phyloP scores from a whole-genome alignment of 2,797 vertebrate genomes.

The Phalanger gymnotis region DNA sequence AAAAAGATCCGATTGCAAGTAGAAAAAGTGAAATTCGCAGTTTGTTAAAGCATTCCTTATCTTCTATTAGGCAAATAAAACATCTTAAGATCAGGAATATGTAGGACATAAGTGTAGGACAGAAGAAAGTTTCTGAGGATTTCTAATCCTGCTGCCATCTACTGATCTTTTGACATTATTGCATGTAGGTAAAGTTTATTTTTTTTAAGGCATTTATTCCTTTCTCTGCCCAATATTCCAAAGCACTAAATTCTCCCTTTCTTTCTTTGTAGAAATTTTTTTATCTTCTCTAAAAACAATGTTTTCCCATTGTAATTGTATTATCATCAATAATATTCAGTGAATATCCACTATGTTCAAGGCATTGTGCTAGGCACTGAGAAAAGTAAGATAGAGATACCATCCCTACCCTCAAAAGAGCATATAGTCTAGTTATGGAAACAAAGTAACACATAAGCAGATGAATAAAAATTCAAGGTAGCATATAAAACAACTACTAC shows the following conservation, averaged over 20 bases:
- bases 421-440: not conserved
- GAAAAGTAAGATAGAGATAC: not conserved
- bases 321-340: not conserved
- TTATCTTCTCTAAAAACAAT: not conserved
- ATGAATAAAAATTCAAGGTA: not conserved
- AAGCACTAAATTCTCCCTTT: not conserved
- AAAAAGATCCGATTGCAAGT: not conserved
- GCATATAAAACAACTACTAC: not conserved
- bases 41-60: not conserved
- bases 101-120: not conserved
- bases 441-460: not conserved
- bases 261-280: not conserved
- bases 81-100: not conserved
- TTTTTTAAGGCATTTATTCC: conserved; percentile 6
- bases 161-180: not conserved
- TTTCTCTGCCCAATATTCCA: not conserved
- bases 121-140: no score
- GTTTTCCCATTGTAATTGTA: not conserved
- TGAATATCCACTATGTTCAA: not conserved
- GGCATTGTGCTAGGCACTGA: not conserved
- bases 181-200: not conserved
- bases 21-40: conserved; percentile 1
- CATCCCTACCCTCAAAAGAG: not conserved
- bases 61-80: not conserved
- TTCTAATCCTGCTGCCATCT: not conserved